phyloP scores from a whole-genome alignment of 2,113 vertebrate species.

The Sitta europaea region DNA sequence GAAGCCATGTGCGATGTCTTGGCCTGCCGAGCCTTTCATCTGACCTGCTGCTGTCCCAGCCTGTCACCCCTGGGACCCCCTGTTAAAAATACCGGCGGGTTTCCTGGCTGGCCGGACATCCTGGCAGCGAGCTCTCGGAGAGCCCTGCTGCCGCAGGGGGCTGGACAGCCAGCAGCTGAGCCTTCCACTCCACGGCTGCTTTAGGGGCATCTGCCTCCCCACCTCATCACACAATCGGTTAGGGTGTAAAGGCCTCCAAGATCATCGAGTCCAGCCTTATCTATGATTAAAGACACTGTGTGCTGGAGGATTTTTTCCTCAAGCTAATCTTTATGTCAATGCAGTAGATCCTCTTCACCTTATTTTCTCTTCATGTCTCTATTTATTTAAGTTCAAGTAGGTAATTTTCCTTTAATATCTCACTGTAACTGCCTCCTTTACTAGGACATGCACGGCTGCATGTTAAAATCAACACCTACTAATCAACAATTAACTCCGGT shows the following conservation, averaged over 20 bases:
- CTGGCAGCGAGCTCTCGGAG: background rate
- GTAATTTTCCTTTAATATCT: background rate
- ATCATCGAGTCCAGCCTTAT: background rate
- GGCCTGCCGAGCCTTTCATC: slow-evolving; percentile 8
- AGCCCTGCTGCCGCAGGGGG: background rate
- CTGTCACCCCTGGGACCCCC: background rate
- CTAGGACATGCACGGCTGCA: background rate
- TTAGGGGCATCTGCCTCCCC: background rate
- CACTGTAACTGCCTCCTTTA: background rate
- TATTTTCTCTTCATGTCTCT: background rate
- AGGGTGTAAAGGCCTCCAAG: background rate
- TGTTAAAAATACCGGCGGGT: background rate
- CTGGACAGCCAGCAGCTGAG: background rate
- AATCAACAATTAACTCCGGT: background rate
- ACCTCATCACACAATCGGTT: background rate
- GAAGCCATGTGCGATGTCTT: background rate
- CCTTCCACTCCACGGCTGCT: background rate
- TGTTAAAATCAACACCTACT: background rate
- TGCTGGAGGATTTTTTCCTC: background rate
- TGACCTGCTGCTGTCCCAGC: background rate
- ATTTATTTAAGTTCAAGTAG: background rate
- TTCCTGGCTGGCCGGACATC: background rate
- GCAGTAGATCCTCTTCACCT: background rate
- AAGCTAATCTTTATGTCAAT: background rate
- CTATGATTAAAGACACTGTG: background rate